Base-by-base conservation (phyloP, 2,113 vertebrate species). In the Menidia beryllina region DNA sequence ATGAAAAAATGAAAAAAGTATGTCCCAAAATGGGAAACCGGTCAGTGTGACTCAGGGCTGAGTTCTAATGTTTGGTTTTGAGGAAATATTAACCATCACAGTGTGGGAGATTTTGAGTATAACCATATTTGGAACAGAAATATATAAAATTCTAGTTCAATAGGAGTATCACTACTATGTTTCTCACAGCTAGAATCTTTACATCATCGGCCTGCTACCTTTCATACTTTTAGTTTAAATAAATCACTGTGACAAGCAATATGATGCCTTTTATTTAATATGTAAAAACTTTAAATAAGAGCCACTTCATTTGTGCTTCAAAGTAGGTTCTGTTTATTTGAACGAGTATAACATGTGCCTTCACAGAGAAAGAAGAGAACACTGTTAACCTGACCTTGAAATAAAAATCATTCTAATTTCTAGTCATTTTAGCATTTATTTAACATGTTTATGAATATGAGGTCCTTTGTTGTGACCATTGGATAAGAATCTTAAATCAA, bases 231-330 rank as follows among this genome's bases (percentile, higher is more conserved):
- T 34, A 34, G 30, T 6, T 34, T 8, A 34, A 34, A 6, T 34
- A 34, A 34, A 34, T 34, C 5, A 34, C 30, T 34, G 30, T 34
- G 10, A 10, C 30, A 34, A 34, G 30, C 30, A 3, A 34, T 34
- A 34, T 1, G 10, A 34, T 34, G 10, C 5, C 5, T 10, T 34
- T 34, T 34, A 6, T 45, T 19, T 39, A 7, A 19, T 45, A 7
- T n/a, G 0, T 45, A 45, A 6, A 17, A 43, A 3, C 4, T 43
- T 3, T 15, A 41, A n/a, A 17, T 30, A 43, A 17, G 19, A 2
- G 14, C 41, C 58, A 59, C 14, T 20, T 30, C 57, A 26, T 48
- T 62, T 76, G 20, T 76, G 51, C 62, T 59, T 52, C 8, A 23
- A 59, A 54, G 41, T 7, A 11, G 23, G 30, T 48, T 64, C 7